phyloP scores from a whole-genome alignment of 2,888 invertebrate genomes.

The Sceliomorpha sp. region DNA sequence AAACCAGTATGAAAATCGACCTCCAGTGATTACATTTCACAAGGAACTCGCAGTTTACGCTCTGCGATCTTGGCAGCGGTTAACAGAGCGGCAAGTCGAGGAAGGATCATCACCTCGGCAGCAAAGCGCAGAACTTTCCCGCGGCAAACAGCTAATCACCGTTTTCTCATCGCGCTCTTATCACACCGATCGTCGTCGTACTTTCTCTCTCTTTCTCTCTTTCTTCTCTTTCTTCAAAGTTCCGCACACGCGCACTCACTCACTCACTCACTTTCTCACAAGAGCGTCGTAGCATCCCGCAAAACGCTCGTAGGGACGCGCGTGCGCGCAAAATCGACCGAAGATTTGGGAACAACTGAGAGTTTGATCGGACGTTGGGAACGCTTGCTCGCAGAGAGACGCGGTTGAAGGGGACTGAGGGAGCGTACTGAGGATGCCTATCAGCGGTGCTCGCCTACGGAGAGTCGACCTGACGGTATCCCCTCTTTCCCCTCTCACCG shows the following conservation, averaged over 20 bases:
- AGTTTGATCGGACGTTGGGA: neutral
- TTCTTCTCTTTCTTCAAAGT: too few species aligned
- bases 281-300: too few species aligned
- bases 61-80: neutral
- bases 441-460: constrained; percentile 42
- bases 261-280: too few species aligned
- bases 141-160: constrained; percentile 45
- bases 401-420: constrained; percentile 55
- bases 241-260: too few species aligned
- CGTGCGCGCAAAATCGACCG: neutral
- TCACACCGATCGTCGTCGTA: constrained; percentile 24
- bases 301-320: too few species aligned
- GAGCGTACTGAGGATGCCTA: constrained; percentile 60
- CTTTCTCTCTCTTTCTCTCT: too few species aligned
- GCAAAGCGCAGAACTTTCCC: constrained; percentile 33
- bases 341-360: neutral
- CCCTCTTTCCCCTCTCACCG: constrained; percentile 14
- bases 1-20: too few species aligned
- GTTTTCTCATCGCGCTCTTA: constrained; percentile 28
- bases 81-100: constrained; percentile 33
- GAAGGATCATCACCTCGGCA: constrained; percentile 48
- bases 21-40: too few species aligned
- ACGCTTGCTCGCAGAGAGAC: constrained; percentile 20
- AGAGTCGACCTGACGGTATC: constrained; percentile 52
- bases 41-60: too few species aligned